Percentiles rank a stretch among this genome's conserved stretches.
These are phyloP conservation scores for Galerucella pusilla DNA, from an alignment of 2,888 invertebrate species.

Conservation along the genomic window DNA sequence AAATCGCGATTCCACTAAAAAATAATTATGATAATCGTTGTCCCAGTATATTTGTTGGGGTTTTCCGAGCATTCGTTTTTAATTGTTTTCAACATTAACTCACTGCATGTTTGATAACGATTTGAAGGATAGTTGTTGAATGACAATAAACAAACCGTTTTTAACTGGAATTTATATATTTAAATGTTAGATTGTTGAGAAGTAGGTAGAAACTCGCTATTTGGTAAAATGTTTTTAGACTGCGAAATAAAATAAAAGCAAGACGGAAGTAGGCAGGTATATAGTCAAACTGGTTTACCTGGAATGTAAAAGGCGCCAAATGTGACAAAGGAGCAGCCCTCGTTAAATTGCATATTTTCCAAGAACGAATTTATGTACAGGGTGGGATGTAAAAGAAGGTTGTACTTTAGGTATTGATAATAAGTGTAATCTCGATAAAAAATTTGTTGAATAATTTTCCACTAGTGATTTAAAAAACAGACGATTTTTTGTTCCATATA, in stretches of 20 bases:
- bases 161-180: not conserved
- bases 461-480: too few relatives aligned
- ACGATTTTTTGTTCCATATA: too few relatives aligned
- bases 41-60: not conserved
- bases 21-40: not conserved
- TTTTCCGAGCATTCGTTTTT: not conserved
- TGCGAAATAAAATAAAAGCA: not conserved
- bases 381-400: not conserved
- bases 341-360: not conserved
- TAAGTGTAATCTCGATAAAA: too few relatives aligned
- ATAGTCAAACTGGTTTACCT: slow-evolving; percentile 4
- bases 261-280: not conserved
- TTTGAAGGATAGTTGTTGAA: not conserved
- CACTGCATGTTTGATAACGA: slow-evolving; percentile 4
- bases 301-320: slow-evolving; percentile 1
- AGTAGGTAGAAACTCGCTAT: not conserved
- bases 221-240: not conserved
- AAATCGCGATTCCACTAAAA: too few relatives aligned
- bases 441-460: too few relatives aligned
- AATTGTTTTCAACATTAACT: not conserved
- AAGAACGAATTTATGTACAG: slow-evolving; percentile 1
- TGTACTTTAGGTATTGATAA: too few relatives aligned
- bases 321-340: not conserved
- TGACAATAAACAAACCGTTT: not conserved
- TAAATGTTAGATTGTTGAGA: not conserved